Percentiles rank a stretch among this genome's conserved stretches.
These are phyloP conservation scores for Corythoichthys haematopterus DNA, from an alignment of 2,113 vertebrate genomes.

Conservation along the genomic window DNA sequence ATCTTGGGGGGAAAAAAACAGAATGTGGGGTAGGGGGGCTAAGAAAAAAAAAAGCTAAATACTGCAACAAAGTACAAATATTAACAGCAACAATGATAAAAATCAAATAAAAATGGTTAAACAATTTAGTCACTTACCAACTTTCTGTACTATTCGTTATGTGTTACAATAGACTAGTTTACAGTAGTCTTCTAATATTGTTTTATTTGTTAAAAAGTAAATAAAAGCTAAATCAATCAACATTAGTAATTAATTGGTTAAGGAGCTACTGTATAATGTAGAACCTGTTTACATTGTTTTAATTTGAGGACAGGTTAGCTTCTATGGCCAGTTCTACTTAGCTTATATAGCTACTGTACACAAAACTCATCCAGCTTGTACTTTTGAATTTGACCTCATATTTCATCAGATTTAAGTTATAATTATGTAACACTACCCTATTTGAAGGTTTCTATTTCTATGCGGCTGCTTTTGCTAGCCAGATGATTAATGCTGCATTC, in stretches of 20 bases:
- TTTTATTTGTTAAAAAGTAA: not conserved
- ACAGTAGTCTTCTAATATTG: not conserved
- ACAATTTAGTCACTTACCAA: not conserved
- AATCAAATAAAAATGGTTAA: not conserved
- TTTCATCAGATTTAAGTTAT: not conserved
- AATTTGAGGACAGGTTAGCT: not conserved
- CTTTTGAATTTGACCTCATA: not conserved
- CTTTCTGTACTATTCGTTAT: not conserved
- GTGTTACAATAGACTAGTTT: not conserved
- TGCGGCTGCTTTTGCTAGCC: not conserved
- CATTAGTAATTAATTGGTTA: not conserved
- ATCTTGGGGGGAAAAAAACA: not conserved
- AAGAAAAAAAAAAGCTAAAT: not conserved
- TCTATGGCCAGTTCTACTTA: not conserved
- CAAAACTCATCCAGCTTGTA: not conserved
- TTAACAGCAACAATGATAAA: not conserved
- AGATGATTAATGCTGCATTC: not conserved
- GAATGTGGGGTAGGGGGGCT: not conserved
- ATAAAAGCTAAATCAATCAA: not conserved
- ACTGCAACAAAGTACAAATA: not conserved
- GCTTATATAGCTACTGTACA: conserved; percentile 12
- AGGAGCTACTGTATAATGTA: not conserved
- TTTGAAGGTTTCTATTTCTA: not conserved
- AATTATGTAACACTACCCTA: not conserved
- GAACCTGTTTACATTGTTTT: not conserved